Evolutionary conservation across 1,140 invertebrate species (phyloP).

Genomic region (Pteromalus puparum): DNA sequence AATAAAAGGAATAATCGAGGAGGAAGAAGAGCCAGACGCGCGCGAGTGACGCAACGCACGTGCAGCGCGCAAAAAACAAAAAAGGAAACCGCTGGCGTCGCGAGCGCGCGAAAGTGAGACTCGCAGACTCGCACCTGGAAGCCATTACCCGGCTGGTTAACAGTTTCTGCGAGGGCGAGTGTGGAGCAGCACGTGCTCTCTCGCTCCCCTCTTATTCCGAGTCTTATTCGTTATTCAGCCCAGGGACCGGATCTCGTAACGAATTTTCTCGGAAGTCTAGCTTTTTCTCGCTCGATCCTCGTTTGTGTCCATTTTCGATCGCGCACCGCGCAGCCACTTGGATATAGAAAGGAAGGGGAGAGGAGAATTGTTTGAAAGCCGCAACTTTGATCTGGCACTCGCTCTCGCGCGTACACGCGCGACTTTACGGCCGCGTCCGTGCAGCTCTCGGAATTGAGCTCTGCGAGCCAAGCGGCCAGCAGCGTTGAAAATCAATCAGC

Average conservation of each 20-base stretch:
- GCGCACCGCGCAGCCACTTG: too few relatives aligned
- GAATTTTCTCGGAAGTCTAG: conserved; percentile 42
- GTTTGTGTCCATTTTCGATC: not conserved
- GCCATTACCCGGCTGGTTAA: conserved; percentile 64
- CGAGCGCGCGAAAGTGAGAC: conserved; percentile 44
- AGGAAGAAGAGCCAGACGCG: not conserved
- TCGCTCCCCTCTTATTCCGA: too few relatives aligned
- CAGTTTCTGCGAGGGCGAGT: conserved; percentile 57
- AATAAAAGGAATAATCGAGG: not conserved
- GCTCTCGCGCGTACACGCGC: conserved; percentile 7
- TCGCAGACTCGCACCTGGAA: conserved; percentile 60
- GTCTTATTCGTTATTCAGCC: too few relatives aligned
- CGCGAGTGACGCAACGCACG: conserved; percentile 22
- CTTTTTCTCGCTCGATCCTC: not conserved
- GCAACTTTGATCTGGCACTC: conserved; percentile 73
- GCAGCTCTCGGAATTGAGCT: not conserved
- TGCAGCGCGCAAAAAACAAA: not conserved
- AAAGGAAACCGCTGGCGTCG: not conserved
- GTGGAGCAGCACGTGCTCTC: not conserved
- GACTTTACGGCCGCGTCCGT: conserved; percentile 36
- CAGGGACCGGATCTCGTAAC: conserved; percentile 21
- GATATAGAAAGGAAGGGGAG: conserved; percentile 14
- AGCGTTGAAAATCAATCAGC: not conserved
- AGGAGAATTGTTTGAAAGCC: conserved; percentile 71
- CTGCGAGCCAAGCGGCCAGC: too few relatives aligned